Conservation (phyloP, 2,113 vertebrate species). For the Sylvia atricapilla region DNA sequence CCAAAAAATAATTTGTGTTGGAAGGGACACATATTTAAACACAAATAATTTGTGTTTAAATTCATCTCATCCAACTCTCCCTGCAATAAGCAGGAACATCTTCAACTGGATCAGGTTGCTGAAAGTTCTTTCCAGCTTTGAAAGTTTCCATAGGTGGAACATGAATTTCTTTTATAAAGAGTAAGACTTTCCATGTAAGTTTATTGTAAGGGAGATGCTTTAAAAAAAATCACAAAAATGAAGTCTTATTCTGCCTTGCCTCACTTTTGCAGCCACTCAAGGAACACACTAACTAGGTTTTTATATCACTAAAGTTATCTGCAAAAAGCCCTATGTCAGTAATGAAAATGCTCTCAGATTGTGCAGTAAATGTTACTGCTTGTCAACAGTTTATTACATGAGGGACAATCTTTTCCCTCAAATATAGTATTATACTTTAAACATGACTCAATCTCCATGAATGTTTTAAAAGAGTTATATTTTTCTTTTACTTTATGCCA, state of each 20-base stretch:
- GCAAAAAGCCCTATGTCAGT: neutral
- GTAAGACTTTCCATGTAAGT: neutral
- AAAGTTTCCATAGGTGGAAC: neutral
- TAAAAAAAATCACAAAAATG: neutral
- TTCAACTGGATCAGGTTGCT: neutral
- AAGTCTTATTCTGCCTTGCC: neutral
- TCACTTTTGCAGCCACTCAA: neutral
- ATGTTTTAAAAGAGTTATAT: neutral
- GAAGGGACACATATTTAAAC: too few species aligned
- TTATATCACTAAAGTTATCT: neutral
- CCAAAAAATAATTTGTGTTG: neutral
- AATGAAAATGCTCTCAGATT: neutral
- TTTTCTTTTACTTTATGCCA: neutral
- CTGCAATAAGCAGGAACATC: neutral
- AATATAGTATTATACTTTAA: neutral
- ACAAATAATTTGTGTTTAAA: too few species aligned
- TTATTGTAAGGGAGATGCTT: neutral
- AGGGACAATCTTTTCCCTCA: neutral
- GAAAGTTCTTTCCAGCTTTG: neutral
- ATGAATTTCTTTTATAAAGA: neutral
- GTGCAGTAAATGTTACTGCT: neutral
- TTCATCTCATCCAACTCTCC: neutral
- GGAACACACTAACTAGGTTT: neutral
- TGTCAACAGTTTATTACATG: neutral
- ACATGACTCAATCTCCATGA: neutral